Evolutionary conservation across 2,797 vertebrate species (phyloP).

Genomic region (Channallabes apus): DNA sequence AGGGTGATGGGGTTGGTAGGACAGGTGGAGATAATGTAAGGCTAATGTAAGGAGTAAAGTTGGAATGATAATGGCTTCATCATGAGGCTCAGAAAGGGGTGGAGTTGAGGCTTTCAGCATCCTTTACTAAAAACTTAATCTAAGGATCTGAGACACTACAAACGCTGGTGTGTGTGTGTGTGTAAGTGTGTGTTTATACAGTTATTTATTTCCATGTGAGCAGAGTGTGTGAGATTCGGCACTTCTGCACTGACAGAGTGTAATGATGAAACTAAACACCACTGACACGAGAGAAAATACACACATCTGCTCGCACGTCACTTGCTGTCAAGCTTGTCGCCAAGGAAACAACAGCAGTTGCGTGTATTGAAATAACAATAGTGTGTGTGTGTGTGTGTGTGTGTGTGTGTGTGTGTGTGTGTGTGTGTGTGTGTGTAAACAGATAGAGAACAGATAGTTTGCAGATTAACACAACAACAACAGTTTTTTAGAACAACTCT

Average conservation of each 20-base stretch:
- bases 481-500: background rate
- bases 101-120: background rate
- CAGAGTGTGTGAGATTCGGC: slow-evolving; percentile 13
- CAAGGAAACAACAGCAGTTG: slow-evolving; percentile 27
- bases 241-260: slow-evolving; percentile 20
- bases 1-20: background rate
- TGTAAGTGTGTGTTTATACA: background rate
- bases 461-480: slow-evolving; percentile 9
- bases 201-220: slow-evolving; percentile 21
- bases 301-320: slow-evolving; percentile 35
- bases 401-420: slow-evolving; percentile 10
- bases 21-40: background rate
- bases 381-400: slow-evolving; percentile 8
- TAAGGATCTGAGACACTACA: background rate
- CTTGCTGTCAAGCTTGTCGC: slow-evolving; percentile 32
- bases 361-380: slow-evolving; percentile 5
- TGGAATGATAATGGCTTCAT: background rate
- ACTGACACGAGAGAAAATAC: slow-evolving; percentile 27
- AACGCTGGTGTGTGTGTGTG: background rate
- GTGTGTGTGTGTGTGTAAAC: background rate
- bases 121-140: background rate
- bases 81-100: background rate
- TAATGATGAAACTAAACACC: slow-evolving; percentile 35
- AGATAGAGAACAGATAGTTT: background rate
- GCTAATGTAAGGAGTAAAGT: background rate